phyloP scores from a whole-genome alignment of 2,797 vertebrate genomes.

The Scolopax rusticola region DNA sequence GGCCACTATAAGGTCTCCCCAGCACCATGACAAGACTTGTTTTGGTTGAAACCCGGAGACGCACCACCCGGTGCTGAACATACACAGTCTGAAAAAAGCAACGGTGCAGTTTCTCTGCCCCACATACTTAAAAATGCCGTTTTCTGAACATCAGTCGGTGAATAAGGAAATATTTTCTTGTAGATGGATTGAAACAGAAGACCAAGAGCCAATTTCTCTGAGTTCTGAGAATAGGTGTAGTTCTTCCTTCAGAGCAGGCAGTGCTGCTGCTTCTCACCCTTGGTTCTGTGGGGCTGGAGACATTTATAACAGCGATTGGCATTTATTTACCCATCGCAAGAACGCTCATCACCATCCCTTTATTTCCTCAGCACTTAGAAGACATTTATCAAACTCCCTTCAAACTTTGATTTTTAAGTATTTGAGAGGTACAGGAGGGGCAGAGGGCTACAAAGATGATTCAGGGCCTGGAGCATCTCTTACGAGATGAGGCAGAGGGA shows the following conservation, averaged over 20 bases:
- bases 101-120: fast-evolving
- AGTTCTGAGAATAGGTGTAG: fast-evolving
- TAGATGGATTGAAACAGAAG: background rate
- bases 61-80: background rate
- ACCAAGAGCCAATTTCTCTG: background rate
- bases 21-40: background rate
- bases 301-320: background rate
- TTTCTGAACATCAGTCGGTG: background rate
- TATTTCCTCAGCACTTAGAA: background rate
- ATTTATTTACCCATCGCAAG: background rate
- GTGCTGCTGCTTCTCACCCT: fast-evolving
- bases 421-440: background rate
- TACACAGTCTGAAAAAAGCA: background rate
- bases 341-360: background rate
- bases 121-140: background rate
- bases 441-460: too few relatives aligned
- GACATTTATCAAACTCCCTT: background rate
- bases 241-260: background rate
- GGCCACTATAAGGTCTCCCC: background rate
- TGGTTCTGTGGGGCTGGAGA: background rate
- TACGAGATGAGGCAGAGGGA: too few relatives aligned
- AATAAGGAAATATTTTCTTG: background rate
- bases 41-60: background rate
- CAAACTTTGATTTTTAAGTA: background rate
- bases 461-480: too few relatives aligned